phyloP scores from a whole-genome alignment of 2,113 vertebrate genomes.

The Coryphaenoides rupestris region DNA sequence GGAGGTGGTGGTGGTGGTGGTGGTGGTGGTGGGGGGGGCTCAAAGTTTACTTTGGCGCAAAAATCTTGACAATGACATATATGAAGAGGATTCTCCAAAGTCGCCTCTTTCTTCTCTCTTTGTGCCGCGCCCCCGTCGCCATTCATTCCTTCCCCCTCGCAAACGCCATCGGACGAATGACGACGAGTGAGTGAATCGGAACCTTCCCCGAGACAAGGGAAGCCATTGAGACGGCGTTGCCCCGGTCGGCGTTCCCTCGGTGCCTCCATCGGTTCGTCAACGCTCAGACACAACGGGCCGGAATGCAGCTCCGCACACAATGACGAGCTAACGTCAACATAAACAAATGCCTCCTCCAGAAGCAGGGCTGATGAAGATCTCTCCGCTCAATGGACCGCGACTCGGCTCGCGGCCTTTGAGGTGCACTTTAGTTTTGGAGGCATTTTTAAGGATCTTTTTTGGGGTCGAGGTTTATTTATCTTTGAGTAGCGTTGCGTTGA shows the following conservation, averaged over 20 bases:
- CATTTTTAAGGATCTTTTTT: no score
- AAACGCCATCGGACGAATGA: slow-evolving; percentile 37
- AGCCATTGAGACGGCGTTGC: no score
- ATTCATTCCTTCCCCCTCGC: slow-evolving; percentile 45
- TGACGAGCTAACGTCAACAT: slow-evolving; percentile 17
- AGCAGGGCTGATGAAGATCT: not conserved
- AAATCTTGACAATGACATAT: slow-evolving; percentile 42
- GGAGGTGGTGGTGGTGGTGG: slow-evolving; percentile 3
- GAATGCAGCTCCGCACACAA: slow-evolving; percentile 11
- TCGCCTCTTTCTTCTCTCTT: slow-evolving; percentile 16
- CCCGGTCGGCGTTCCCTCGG: slow-evolving; percentile 25
- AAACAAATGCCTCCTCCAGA: slow-evolving; percentile 4
- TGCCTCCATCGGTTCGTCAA: slow-evolving; percentile 49
- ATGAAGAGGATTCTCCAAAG: slow-evolving; percentile 46
- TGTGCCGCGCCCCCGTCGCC: slow-evolving; percentile 19
- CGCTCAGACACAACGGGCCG: slow-evolving; percentile 49
- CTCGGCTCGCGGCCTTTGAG: not conserved
- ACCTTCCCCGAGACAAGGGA: slow-evolving; percentile 20
- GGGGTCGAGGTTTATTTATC: no score
- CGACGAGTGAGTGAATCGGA: slow-evolving; percentile 32
- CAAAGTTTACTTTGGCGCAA: not conserved
- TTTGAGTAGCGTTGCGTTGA: no score
- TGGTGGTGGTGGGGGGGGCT: slow-evolving; percentile 23
- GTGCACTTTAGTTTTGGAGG: not conserved
- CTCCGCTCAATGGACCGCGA: not conserved